A percentile compares a stretch with the other conserved stretches of the same genome.
Evolutionary conservation across 2,797 vertebrate species (phyloP).

Genomic region (Numenius phaeopus): DNA sequence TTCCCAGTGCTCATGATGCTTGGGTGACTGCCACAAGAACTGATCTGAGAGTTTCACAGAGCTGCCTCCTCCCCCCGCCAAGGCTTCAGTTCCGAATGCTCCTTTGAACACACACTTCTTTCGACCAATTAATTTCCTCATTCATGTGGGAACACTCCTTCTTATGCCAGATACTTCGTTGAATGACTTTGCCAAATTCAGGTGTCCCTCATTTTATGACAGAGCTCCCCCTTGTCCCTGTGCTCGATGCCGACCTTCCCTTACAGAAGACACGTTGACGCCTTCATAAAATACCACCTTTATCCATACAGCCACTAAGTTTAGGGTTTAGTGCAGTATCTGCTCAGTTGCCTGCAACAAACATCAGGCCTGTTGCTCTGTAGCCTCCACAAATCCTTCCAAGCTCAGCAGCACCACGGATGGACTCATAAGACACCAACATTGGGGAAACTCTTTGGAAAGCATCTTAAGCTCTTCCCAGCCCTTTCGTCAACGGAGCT

Average conservation of each 20-base stretch:
- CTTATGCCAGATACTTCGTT: background rate
- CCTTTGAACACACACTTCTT: background rate
- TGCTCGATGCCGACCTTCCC: background rate
- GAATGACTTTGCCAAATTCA: background rate
- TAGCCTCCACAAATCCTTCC: background rate
- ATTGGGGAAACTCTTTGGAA: background rate
- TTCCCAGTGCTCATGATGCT: background rate
- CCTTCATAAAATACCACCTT: background rate
- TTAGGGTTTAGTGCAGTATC: background rate
- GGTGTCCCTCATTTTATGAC: background rate
- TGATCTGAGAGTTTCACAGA: background rate
- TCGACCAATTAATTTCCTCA: background rate
- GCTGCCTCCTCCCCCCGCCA: background rate
- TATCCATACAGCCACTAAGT: background rate
- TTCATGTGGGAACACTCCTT: background rate
- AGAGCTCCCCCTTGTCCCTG: background rate
- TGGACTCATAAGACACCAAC: background rate
- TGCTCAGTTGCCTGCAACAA: background rate
- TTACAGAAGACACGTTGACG: background rate
- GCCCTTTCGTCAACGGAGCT: background rate
- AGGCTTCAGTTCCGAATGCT: background rate
- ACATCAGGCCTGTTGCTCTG: background rate
- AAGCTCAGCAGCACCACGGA: background rate
- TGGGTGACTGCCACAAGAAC: background rate
- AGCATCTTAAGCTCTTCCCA: background rate